Evolutionary conservation across 2,888 invertebrate genomes (phyloP).

Genomic region (Ornithoptera priamus): DNA sequence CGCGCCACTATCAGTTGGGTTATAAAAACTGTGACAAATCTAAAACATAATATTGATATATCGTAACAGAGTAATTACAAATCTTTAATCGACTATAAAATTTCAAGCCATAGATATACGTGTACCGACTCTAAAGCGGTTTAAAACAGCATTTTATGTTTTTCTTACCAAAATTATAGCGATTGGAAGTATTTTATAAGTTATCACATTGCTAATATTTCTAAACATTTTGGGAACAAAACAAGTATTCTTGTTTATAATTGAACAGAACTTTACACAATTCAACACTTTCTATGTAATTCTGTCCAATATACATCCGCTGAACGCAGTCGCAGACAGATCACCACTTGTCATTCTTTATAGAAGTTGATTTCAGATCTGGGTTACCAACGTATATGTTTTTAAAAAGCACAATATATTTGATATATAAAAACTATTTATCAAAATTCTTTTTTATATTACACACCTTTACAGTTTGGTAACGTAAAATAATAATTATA

Average conservation of each 20-base stretch:
- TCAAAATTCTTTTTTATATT: too few species aligned
- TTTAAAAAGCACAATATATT: too few species aligned
- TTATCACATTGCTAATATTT: constrained; percentile 32
- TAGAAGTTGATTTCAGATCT: background rate
- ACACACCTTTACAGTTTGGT: too few species aligned
- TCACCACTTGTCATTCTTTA: constrained; percentile 33
- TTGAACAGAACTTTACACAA: constrained; percentile 27
- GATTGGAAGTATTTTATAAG: constrained; percentile 53
- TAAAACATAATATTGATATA: constrained; percentile 63
- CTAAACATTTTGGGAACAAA: constrained; percentile 30
- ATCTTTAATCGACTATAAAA: constrained; percentile 62
- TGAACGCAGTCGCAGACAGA: constrained; percentile 32
- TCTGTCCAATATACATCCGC: constrained; percentile 33
- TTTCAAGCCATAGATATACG: constrained; percentile 52
- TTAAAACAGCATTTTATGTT: constrained; percentile 31
- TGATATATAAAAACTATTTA: too few species aligned
- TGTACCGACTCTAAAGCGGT: constrained; percentile 38
- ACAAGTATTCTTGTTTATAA: constrained; percentile 17
- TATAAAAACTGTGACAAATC: constrained; percentile 82
- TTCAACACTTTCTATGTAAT: constrained; percentile 29
- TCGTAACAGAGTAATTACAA: constrained; percentile 57
- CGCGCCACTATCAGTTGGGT: constrained; percentile 90
- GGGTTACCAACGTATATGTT: constrained; percentile 4
- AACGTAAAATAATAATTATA: too few species aligned
- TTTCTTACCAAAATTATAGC: constrained; percentile 63